Evolutionary conservation across 2,888 invertebrate genomes (phyloP), one percentile per base, ranked within the genome.

Genomic region (Unio delphinus): DNA sequence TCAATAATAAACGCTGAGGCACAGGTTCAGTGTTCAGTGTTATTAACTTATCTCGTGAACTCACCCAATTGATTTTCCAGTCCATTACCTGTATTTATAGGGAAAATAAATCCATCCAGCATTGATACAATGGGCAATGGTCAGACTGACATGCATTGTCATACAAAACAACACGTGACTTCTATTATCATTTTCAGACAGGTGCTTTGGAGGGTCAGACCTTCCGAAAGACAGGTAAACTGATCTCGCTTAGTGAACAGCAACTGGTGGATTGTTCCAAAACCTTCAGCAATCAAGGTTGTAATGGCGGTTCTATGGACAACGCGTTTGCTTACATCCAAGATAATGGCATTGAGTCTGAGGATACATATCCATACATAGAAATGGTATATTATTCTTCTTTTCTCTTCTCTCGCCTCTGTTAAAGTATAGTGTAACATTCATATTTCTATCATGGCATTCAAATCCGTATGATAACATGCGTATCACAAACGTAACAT

Each of bases 111-210:
- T 34, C 34, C 8, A 8, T 34, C 34, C 7, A 34, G 34, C 7
- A 34, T 8, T 8, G 0, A 34, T 34, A 8, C 7, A 8, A 34
- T 0, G 34, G 8, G 8, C 34, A 34, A 34, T 0, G 34, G 8
- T 34, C 56, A 18, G 11, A 23, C 20, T 20, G 20, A 54, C n/a
- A 17, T 26, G 26, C 23, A 18, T 54, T 8, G 23, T 7, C 15
- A 18, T 55, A 56, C 34, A 64, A 34, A 34, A 34, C 34, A 7
- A 5, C 7, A 34, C 7, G 7, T 34, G 34, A 34, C 8, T 34
- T 57, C 34, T 55, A 1, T 45, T n/a, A 0, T 64, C 55, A 15
- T n/a, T 68, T 65, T 18, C 78, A 96, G 94, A 97, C 97, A 68
- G 98, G 89, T 23, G 82, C 90, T 8, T 70, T 90, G 65, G 90